Evolutionary conservation across 2,113 vertebrate genomes (phyloP).

Genomic region (Agapornis roseicollis): DNA sequence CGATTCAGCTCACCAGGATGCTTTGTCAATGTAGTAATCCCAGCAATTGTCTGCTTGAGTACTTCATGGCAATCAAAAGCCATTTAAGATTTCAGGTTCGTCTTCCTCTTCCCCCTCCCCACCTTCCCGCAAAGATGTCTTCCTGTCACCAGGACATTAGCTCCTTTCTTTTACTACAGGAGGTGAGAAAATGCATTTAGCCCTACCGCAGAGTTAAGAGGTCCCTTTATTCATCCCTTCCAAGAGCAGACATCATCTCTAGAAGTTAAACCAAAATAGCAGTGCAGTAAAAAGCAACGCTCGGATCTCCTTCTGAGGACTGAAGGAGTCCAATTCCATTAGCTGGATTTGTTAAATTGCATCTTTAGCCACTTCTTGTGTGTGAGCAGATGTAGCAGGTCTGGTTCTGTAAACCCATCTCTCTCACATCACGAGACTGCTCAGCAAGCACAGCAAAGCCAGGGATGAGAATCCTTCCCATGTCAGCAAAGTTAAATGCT

Average conservation of each 20-base stretch:
- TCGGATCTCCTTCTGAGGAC: background rate
- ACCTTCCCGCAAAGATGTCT: background rate
- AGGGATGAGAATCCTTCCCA: background rate
- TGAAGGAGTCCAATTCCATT: background rate
- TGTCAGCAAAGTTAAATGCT: background rate
- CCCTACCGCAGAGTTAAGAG: background rate
- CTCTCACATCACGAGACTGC: background rate
- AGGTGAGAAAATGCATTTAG: slow-evolving; percentile 18
- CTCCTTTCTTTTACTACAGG: background rate
- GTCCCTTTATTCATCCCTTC: background rate
- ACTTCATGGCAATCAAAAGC: slow-evolving; percentile 60
- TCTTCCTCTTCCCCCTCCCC: slow-evolving; percentile 30
- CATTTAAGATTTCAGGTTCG: slow-evolving; percentile 59
- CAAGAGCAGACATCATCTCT: background rate
- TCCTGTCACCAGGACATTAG: slow-evolving; percentile 18
- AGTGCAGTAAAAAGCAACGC: background rate
- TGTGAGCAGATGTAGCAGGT: background rate
- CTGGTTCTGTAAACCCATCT: background rate
- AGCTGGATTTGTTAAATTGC: background rate
- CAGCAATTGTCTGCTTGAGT: slow-evolving; percentile 48
- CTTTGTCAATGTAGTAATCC: slow-evolving; percentile 62
- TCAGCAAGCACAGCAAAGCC: background rate
- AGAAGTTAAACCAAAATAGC: slow-evolving; percentile 40
- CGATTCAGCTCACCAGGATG: slow-evolving; percentile 64
- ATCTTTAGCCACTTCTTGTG: background rate